Percentiles rank a stretch among this genome's conserved stretches.
Evolutionary conservation across 2,888 invertebrate genomes (phyloP).

Genomic region (Aricia artaxerxes): DNA sequence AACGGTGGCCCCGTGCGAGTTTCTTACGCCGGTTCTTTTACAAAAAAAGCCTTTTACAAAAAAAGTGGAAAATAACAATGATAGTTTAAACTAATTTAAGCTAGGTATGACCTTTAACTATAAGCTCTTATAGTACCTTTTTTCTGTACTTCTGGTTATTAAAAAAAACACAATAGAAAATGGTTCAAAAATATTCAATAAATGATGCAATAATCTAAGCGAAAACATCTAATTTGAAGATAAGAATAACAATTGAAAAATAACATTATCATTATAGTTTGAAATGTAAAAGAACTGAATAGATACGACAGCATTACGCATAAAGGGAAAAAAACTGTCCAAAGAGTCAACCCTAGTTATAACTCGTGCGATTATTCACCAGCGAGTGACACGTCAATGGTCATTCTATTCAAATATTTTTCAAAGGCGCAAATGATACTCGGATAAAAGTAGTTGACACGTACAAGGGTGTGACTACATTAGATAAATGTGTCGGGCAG

Average conservation of each 20-base stretch:
- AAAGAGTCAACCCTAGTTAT: slow-evolving; percentile 1
- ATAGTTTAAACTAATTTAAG: too few relatives aligned
- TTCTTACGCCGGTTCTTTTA: too few relatives aligned
- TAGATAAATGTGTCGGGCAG: slow-evolving; percentile 15
- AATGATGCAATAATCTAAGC: not conserved
- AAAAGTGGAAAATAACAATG: too few relatives aligned
- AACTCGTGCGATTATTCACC: slow-evolving; percentile 35
- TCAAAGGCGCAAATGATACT: slow-evolving; percentile 35
- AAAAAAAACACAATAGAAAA: too few relatives aligned
- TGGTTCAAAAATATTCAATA: not conserved
- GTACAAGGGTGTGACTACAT: slow-evolving; percentile 22
- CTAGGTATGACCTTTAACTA: not conserved
- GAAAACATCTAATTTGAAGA: not conserved
- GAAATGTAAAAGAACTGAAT: not conserved
- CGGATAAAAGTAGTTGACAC: slow-evolving; percentile 27
- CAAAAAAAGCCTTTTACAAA: too few relatives aligned
- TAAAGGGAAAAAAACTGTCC: not conserved
- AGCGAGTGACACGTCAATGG: slow-evolving; percentile 44
- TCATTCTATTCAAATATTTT: slow-evolving; percentile 44
- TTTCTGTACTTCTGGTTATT: not conserved
- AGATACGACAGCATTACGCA: not conserved
- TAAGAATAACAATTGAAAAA: not conserved
- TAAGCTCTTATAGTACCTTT: not conserved
- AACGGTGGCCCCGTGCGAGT: too few relatives aligned
- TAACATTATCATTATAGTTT: not conserved